Conservation (phyloP, 1,140 invertebrate species). For the Platyscapa corneri region DNA sequence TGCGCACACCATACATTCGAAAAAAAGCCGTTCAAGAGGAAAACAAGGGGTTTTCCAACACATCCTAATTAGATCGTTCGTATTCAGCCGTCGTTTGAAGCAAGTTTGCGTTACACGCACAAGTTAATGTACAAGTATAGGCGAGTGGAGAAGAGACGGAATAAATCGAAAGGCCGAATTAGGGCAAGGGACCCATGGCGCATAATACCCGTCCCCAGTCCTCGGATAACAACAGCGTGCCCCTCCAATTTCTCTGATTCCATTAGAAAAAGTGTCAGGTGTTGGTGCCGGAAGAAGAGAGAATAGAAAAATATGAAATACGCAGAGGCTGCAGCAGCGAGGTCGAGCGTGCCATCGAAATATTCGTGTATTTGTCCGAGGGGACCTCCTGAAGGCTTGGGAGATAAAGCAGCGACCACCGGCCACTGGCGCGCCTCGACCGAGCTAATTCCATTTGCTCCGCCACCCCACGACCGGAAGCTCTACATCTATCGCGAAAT, state of each 20-base stretch:
- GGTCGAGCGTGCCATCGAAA: neutral
- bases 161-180: neutral
- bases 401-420: neutral
- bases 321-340: neutral
- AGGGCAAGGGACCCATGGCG: neutral
- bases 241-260: neutral
- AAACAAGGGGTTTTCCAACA: neutral
- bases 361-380: neutral
- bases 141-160: neutral
- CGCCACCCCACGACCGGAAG: neutral
- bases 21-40: neutral
- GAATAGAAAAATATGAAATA: neutral
- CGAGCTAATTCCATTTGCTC: neutral
- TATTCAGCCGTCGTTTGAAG: neutral
- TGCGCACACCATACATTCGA: neutral
- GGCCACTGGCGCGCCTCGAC: neutral
- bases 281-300: neutral
- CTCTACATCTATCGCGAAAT: neutral
- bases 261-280: neutral
- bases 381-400: neutral
- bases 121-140: neutral
- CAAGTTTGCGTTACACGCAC: neutral
- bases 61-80: neutral
- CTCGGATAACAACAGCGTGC: neutral
- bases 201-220: neutral